A percentile compares a stretch with the other conserved stretches of the same genome.
These are phyloP conservation scores for Atherix ibis DNA, from an alignment of 2,888 invertebrate genomes.

Conservation along the genomic window DNA sequence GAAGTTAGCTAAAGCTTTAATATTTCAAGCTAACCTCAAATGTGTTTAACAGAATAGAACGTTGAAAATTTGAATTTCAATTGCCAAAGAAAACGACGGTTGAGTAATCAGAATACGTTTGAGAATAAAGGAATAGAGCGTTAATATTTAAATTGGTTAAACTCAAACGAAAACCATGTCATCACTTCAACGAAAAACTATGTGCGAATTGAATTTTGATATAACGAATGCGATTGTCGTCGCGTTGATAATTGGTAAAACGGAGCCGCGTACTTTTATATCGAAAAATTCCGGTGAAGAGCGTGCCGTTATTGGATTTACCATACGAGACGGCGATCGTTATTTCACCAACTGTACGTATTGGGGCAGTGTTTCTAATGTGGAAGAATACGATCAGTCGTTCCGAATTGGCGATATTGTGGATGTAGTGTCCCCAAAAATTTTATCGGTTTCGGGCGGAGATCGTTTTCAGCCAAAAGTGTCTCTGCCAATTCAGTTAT, in stretches of 20 bases:
- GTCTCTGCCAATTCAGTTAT: constrained; percentile 46
- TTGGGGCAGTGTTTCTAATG: constrained; percentile 53
- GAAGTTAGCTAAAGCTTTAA: no score
- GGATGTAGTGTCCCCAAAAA: constrained; percentile 49
- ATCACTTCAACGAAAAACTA: neutral
- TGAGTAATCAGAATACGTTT: no score
- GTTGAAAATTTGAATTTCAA: no score
- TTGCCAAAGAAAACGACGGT: no score
- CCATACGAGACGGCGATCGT: constrained; percentile 52
- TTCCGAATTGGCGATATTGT: constrained; percentile 56
- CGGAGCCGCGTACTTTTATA: constrained; percentile 35
- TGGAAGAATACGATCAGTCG: constrained; percentile 43
- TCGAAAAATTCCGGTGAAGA: constrained; percentile 24
- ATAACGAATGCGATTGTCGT: constrained; percentile 23
- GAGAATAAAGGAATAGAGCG: no score
- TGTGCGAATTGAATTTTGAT: constrained; percentile 5
- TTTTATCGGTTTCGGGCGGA: constrained; percentile 19
- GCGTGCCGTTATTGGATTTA: constrained; percentile 61
- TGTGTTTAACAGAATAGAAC: no score
- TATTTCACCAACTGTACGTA: constrained; percentile 60
- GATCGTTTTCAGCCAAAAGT: constrained; percentile 48
- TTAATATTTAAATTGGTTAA: no score
- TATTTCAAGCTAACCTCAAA: no score
- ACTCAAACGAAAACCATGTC: no score
- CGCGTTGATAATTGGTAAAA: constrained; percentile 49